Base-by-base conservation (phyloP, 2,888 invertebrate genomes). In the Spisula solida region DNA sequence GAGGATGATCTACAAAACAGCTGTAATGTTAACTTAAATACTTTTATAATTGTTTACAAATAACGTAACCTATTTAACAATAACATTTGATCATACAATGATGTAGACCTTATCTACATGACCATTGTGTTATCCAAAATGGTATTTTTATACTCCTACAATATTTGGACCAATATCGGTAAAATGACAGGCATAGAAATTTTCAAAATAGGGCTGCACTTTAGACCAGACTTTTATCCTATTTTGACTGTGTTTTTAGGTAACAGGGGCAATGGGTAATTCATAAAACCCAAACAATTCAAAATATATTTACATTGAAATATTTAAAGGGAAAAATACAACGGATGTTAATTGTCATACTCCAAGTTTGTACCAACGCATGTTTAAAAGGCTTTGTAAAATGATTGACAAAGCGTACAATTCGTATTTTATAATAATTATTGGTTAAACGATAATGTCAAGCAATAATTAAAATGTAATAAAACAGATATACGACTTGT, bases 111-210 rank as follows among this genome's bases (percentile, higher is more conserved):
- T 41, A 41, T 41, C 41, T 5, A 60, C n/a, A 60, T 8, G 5
- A 20, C 60, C 25, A 25, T 6, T 60, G n/a, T n/a, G 25, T n/a
- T 60, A 6, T 60, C 12, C 20, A 1, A 20, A 4, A 60, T 0
- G n/a, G 60, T n/a, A 60, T n/a, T n/a, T n/a, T n/a, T 41, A 41
- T 60, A 60, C 60, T 6, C 60, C 60, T 60, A 60, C 60, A 60
- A 60, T 1, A 60, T 41, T 60, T 60, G n/a, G 60, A 20, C 60
- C 25, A 25, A n/a, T n/a, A 60, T 60, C n/a, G 20, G 0, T 60
- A 25, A n/a, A 0, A 8, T 25, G 20, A 60, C 60, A 60, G 25
- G n/a, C 20, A 60, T 6, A 18, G 25, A n/a, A 20, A 20, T 10
- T n/a, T 8, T n/a, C 14, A 60, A 60, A 60, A 18, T 41, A n/a